Evolutionary conservation across 2,113 vertebrate genomes (phyloP), one percentile per base, ranked within the genome.

Genomic region (Myotis davidii): DNA sequence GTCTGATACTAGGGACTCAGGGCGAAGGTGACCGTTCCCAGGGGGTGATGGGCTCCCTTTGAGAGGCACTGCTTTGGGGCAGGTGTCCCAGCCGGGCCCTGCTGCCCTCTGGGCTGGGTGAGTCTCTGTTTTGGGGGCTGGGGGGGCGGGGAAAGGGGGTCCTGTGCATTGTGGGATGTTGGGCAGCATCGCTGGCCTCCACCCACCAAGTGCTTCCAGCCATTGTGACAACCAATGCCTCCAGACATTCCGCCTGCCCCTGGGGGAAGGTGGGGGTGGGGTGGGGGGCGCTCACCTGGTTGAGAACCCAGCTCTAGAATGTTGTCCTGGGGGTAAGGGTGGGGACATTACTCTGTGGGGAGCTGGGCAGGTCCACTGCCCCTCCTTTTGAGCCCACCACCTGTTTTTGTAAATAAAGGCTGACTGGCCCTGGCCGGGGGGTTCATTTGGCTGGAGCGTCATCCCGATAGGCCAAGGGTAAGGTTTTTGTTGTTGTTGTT

Each of bases 111-210:
- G 1, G 39, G 18, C 34, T 10, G 25, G 56, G 9, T 17, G 18
- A 39, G 29, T 37, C 52, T 67, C 64, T 54, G 45, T 27, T 29
- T 10, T 65, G 39, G 59, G 25, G 25, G 6, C 0, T 20, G 14
- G 2, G 6, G 61, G 25, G 9, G 0, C 2, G 5, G 34, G 27
- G n/a, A 5, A 39, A 5, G 39, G 11, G 11, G 8, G 4, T 69
- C n/a, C 14, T 69, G 13, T 23, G 25, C 34, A 8, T 13, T 37
- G 17, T 16, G 11, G 13, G 37, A 11, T 69, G 52, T 59, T 79
- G 17, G 42, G 7, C 42, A 65, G 64, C 21, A 61, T n/a, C 17
- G 0, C 25, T 25, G n/a, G 25, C 13, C 48, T 39, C 32, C 20
- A 70, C 39, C 18, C 11, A 25, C 25, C 56, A 39, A 39, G 50